Base-by-base conservation (phyloP, 2,113 vertebrate species). In the Megalops atlanticus region DNA sequence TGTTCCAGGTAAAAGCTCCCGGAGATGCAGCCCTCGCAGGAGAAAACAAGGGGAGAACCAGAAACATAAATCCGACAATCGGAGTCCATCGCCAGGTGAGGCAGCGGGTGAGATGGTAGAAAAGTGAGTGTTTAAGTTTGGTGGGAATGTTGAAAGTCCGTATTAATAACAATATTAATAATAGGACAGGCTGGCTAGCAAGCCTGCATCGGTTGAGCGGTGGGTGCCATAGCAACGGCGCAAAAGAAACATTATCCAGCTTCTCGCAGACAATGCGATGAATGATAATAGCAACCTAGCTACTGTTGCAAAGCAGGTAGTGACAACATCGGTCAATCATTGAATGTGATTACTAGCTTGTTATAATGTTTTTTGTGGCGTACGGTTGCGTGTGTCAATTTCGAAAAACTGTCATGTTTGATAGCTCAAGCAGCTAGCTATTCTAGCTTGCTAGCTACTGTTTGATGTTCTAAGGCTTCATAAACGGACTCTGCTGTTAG, bases 21-120 rank as follows among this genome's bases (percentile, higher is more conserved):
- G 91, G 92, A 93, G 93, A 94, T 94, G 93, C 93, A 93, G 92
- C 91, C 89, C 92, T 92, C 93, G 93, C 92, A 86, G 88, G 92
- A 92, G 91, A 93, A 93, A 94, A 94, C 92, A 93, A 95, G 92
- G 91, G 88, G 90, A 88, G 72, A 89, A 85, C 86, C 89, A 86
- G 91, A 91, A 86, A 88, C 78, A 89, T 92, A 91, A 91, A 85
- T 86, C 82, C 79, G 82, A 85, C 78, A 88, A 85, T 83, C 81
- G 27, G 81, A 84, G 89, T 86, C 89, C 86, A 89, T 87, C 83
- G 89, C 87, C 92, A 80, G 79, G 79, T 80, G 54, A 49, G 70
- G 38, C 27, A 52, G 54, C 10, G 47, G 31, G 10, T n/a, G 24
- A 39, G 21, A 47, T n/a, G n/a, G 16, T 10, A 36, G 33, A 35